A percentile compares a stretch with the other conserved stretches of the same genome.
Conservation (phyloP, 2,888 invertebrate species). For the Aleiodes leptofemur region DNA sequence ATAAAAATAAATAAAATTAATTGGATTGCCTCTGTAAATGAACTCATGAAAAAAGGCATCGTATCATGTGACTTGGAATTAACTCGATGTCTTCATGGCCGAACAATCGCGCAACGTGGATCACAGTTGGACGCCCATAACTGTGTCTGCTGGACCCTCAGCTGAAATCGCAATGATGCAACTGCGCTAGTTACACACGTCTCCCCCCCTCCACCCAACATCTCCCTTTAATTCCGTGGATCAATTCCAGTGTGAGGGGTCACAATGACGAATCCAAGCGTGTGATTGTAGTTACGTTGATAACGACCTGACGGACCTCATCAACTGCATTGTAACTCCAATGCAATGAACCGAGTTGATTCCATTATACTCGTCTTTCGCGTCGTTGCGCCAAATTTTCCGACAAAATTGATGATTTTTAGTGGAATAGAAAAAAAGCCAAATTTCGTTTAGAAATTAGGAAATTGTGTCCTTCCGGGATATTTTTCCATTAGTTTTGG, state of each 20-base stretch:
- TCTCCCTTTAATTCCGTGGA: conserved; percentile 9
- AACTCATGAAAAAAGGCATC: too few relatives aligned
- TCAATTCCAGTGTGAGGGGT: conserved; percentile 5
- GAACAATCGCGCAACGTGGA: conserved; percentile 10
- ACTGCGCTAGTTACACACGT: not conserved
- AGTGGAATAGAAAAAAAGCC: not conserved
- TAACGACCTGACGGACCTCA: conserved; percentile 6
- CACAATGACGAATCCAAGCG: conserved; percentile 25
- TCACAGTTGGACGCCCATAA: not conserved
- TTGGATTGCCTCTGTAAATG: too few relatives aligned
- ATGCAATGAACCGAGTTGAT: not conserved
- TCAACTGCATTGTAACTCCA: conserved; percentile 6
- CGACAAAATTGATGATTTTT: not conserved
- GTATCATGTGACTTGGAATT: conserved; percentile 44
- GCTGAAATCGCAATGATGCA: not conserved
- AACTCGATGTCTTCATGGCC: conserved; percentile 51
- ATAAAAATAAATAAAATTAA: conserved; percentile 5
- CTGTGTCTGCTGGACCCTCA: not conserved
- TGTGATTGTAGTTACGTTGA: conserved; percentile 14
- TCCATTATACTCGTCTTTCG: not conserved
- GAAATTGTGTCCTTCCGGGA: too few relatives aligned
- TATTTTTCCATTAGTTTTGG: not conserved
- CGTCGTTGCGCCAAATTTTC: conserved; percentile 4
- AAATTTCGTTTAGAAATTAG: not conserved
- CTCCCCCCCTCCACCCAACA: not conserved